Base-by-base conservation (phyloP, 2,797 vertebrate genomes). In the Mus spretus region DNA sequence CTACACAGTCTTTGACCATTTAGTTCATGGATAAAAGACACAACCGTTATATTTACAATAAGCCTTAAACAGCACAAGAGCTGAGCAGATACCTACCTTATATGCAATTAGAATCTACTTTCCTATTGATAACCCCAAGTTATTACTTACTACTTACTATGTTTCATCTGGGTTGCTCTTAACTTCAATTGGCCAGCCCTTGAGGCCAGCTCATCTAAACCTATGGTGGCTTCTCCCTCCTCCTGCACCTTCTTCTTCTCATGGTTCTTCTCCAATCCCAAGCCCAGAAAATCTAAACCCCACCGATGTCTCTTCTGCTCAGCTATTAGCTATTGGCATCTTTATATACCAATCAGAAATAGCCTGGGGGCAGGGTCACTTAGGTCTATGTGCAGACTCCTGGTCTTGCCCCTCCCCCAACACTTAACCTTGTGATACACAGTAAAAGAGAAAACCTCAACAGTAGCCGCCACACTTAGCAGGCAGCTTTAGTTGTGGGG, bases 401-500 rank as follows among this genome's bases (percentile, higher is more conserved):
- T 6, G 28, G 63, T 70, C 31, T 70, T 34, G 6, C 6, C 14
- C 67, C 70, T 8, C 7, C n/a, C 70, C 34, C 67, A 9, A 34
- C 67, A n/a, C n/a, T 37, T 72, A 37, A 10, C n/a, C n/a, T n/a
- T 70, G n/a, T 70, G 34, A 70, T n/a, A n/a, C 67, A 37, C 7
- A 37, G 70, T 72, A 72, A 37, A 72, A 72, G 70, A 72, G 70
- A 72, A 37, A 37, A 72, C n/a, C 70, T 37, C 34, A n/a, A 19
- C 34, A 80, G 75, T 67, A 96, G 91, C 63, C 92, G 91, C 63
- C 92, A 57, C 47, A 59, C 95, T 85, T 70, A n/a, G 70, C 61
- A 87, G 53, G 47, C 10, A 6, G 31, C 57, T 88, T 78, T 37
- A 53, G 44, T 82, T 44, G 5, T 22, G n/a, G 89, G 44, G 28